Base-by-base conservation (phyloP, 1,140 invertebrate species). In the Drosophila orena region DNA sequence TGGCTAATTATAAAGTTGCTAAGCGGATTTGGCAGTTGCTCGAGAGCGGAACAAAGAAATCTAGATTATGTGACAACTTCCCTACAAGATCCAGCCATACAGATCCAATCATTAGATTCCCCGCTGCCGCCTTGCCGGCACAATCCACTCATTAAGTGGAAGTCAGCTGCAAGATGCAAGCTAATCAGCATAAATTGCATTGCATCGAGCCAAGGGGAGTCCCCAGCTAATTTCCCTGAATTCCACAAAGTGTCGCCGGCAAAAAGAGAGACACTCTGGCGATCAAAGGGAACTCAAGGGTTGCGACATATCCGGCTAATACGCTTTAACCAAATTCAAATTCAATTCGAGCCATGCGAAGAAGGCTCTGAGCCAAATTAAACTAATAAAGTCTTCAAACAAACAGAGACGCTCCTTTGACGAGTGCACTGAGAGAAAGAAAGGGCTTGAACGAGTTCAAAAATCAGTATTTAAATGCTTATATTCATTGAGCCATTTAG, bases 1-100 rank as follows among this genome's bases (percentile, higher is more conserved):
- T 50, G 22, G 84, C 70, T 81, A 88, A 89, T 88, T 86, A 88
- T 79, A 78, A 52, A 73, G 66, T 79, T 83, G 83, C 83, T 88
- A 88, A 88, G 83, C 83, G 84, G 83, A 88, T 88, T 88, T 77
- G n/a, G 40, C 40, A 24, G 46, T 40, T 50, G 34, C 47, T 56
- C 37, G 24, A 56, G 46, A 52, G 49, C 46, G 46, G 24, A 34
- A 57, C 37, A 50, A 59, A 24, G 11, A 47, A 44, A 57, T 35
- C 49, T 27, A 40, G 1, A 43, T 17, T 73, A 30, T 46, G 7
- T 30, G 64, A 49, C 43, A 70, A 65, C 20, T 24, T 12, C 20
- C n/a, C 59, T 14, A n/a, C 22, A 10, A 22, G 6, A n/a, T n/a
- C 30, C 56, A n/a, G n/a, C 54, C 24, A 38, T 10, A 14, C 12